Base-by-base conservation (phyloP, 2,113 vertebrate genomes). In the Blennius ocellaris region DNA sequence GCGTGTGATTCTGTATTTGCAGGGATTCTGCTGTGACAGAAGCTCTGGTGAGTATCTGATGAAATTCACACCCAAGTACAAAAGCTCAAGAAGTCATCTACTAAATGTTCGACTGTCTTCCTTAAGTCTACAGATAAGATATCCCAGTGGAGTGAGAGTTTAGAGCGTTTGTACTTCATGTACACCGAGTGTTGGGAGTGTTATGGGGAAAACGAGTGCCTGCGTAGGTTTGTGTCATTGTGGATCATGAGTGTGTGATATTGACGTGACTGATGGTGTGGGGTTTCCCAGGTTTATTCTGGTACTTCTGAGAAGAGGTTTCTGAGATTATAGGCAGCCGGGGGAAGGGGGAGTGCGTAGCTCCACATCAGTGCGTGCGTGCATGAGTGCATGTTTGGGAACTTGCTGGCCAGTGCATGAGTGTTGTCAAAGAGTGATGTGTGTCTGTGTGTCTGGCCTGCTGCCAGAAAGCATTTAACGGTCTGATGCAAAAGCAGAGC, bases 1-100 rank as follows among this genome's bases (percentile, higher is more conserved):
- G 36, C 78, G 41, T 59, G 45, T 21, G 37, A 45, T 53, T 41
- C 48, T 65, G 1, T 60, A 10, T 82, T 87, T 85, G 59, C 86
- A 94, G 93, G 40, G 92, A 94, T 68, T 91, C 84, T 0, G 84
- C 88, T 10, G 83, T 87, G 67, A 83, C 68, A 0, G 92, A 92
- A 8, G 54, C 85, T 7, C 78, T 54, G 64, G 93, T 94, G 76
- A 93, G 93, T 92, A 44, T 62, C 41, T 37, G 3, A 59, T 6
- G n/a, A 8, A 55, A 54, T 59, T 71, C 60, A 48, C 64, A 79
- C 40, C 16, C 5, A 54, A 47, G 76, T 55, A 11, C 16, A 47
- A 49, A 41, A 55, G 17, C 57, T 21, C n/a, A 10, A 16, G 38
- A 56, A 14, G 11, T 30, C 14, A 43, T 2, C 15, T 6, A 48